Evolutionary conservation across 2,888 invertebrate genomes (phyloP).

Genomic region (Tenthredo notha): DNA sequence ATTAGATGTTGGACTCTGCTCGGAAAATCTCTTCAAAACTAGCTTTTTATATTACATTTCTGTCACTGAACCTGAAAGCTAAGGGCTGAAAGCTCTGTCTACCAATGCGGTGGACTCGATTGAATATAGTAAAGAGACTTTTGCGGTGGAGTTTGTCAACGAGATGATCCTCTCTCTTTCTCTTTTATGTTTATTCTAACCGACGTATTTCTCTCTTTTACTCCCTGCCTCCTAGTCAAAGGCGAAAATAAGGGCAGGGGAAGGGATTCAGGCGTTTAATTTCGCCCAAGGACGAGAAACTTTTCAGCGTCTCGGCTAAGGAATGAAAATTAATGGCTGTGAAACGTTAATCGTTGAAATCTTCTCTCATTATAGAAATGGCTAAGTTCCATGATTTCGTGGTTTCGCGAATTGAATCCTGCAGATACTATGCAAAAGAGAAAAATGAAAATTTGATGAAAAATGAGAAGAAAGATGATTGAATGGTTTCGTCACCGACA

Average conservation of each 20-base stretch:
- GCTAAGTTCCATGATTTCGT: constrained; percentile 46
- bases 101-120: neutral
- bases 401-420: neutral
- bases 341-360: constrained; percentile 58
- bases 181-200: neutral
- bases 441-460: neutral
- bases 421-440: neutral
- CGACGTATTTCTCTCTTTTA: neutral
- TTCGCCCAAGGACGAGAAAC: constrained; percentile 54
- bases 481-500: neutral
- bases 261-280: constrained; percentile 51
- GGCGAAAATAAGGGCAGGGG: constrained; percentile 2
- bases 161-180: constrained; percentile 4
- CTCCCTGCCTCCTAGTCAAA: constrained; percentile 4
- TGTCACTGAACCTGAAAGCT: constrained; percentile 31
- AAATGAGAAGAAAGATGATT: neutral
- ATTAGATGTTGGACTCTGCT: neutral
- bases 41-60: neutral
- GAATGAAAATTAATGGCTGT: constrained; percentile 57
- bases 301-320: constrained; percentile 53
- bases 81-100: neutral
- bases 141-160: constrained; percentile 29
- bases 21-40: neutral
- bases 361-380: constrained; percentile 59
- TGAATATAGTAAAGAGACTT: constrained; percentile 43